Conservation (phyloP, 1,140 invertebrate genomes). For the Lepidurus packardi region DNA sequence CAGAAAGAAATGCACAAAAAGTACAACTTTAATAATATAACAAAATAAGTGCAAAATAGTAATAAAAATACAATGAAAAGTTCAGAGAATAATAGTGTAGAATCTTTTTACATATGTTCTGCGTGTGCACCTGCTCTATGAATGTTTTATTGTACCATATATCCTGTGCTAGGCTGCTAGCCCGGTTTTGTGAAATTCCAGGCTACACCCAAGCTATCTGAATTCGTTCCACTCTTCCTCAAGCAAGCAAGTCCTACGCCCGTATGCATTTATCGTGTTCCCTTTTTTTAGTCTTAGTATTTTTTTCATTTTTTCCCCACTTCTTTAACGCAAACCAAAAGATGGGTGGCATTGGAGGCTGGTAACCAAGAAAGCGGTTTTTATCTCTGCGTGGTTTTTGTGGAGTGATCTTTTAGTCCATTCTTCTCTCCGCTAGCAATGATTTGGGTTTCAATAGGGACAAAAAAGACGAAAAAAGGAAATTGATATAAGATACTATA, state of each 20-base stretch:
- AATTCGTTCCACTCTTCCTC: not conserved
- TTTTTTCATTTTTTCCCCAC: not conserved
- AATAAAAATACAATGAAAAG: too few species aligned
- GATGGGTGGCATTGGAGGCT: not conserved
- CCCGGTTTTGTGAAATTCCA: not conserved
- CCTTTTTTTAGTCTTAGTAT: too few species aligned
- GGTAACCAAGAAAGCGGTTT: not conserved
- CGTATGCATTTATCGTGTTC: not conserved
- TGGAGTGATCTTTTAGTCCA: not conserved
- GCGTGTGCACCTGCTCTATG: not conserved
- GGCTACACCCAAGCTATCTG: not conserved
- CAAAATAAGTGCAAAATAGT: too few species aligned
- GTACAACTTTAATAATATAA: too few species aligned
- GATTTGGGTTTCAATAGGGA: not conserved
- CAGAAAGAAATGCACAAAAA: too few species aligned
- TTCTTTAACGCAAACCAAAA: not conserved
- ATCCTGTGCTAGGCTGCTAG: not conserved
- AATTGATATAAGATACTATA: not conserved
- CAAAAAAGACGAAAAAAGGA: not conserved
- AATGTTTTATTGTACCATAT: slow-evolving; percentile 16
- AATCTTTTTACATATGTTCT: not conserved
- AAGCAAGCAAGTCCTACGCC: not conserved
- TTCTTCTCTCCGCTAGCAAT: not conserved
- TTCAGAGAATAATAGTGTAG: too few species aligned
- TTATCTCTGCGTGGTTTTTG: not conserved